Conservation (phyloP, 64 coral and sea anemone genomes). For the Montipora foliosa region DNA sequence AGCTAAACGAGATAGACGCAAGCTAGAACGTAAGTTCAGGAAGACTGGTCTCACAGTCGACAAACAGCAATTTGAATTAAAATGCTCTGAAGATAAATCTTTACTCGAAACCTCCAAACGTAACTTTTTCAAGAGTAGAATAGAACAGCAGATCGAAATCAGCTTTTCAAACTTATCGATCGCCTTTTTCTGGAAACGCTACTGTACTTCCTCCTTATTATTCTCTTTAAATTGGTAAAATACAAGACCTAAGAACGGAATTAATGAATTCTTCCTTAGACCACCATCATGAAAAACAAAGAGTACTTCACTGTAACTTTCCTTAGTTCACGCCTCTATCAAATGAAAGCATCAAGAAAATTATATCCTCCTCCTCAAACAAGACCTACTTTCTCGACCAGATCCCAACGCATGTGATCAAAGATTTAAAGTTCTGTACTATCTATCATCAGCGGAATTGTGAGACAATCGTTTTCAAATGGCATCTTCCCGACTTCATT, state of each 20-base stretch:
- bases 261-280: neutral
- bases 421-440: slow-evolving; percentile 3
- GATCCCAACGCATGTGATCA: neutral
- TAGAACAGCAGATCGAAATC: neutral
- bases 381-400: neutral
- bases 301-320: too few species aligned
- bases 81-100: slow-evolving; percentile 13
- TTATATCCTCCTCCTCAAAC: neutral
- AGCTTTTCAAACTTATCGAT: too few species aligned
- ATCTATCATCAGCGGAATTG: neutral
- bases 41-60: slow-evolving; percentile 21
- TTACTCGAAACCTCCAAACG: slow-evolving; percentile 20
- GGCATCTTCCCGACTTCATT: too few species aligned
- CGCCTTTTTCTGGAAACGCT: neutral
- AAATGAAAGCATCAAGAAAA: slow-evolving; percentile 10
- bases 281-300: neutral
- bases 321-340: neutral
- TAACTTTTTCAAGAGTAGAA: neutral
- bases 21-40: slow-evolving; percentile 10
- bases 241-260: neutral
- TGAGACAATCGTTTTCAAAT: neutral
- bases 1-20: neutral
- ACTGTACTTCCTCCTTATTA: neutral
- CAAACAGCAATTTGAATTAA: neutral
- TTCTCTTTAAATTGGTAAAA: neutral